phyloP scores from a whole-genome alignment of 2,797 vertebrate genomes.

The Pseudochromis fuscus region DNA sequence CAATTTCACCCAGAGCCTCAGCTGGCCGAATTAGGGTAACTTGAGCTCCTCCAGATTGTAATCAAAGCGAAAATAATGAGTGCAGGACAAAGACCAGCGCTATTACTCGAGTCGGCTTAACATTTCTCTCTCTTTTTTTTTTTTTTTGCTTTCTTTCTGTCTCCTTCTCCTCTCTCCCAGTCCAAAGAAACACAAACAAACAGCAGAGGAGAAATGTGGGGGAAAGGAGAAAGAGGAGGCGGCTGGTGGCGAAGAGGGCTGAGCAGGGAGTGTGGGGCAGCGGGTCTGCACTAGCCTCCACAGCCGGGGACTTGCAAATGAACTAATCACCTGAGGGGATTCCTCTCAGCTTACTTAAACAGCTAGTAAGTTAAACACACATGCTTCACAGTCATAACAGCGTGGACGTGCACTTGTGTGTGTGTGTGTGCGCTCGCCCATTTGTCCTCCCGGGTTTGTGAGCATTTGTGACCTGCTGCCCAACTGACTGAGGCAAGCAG shows the following conservation, averaged over 20 bases:
- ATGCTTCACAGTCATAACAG: conserved; percentile 66
- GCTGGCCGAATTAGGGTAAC: conserved; percentile 80
- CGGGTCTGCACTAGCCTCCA: conserved; percentile 44
- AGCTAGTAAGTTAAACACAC: conserved; percentile 82
- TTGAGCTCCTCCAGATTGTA: conserved; percentile 83
- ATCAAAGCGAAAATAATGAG: conserved; percentile 86
- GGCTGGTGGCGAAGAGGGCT: conserved; percentile 33
- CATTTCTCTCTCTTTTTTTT: conserved; percentile 61
- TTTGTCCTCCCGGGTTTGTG: conserved; percentile 63
- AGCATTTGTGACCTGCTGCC: conserved; percentile 76
- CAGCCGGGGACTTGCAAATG: conserved; percentile 75
- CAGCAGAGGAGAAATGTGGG: conserved; percentile 30
- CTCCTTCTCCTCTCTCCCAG: conserved; percentile 38
- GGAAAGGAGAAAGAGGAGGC: conserved; percentile 16
- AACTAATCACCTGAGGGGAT: conserved; percentile 85
- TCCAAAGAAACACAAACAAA: conserved; percentile 68
- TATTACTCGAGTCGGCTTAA: conserved; percentile 79
- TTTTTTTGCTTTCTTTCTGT: conserved; percentile 29
- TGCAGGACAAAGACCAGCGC: conserved; percentile 74
- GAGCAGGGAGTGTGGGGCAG: conserved; percentile 47
- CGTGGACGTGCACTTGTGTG: conserved; percentile 34
- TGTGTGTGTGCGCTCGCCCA: conserved; percentile 23
- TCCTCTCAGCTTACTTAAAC: conserved; percentile 84
- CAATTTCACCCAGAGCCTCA: conserved; percentile 82
- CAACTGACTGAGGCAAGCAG: conserved; percentile 73